Percentiles rank a stretch among this genome's conserved stretches.
phyloP scores from a whole-genome alignment of 53 echinoderm and acorn worm species.

The Hippasteria phrygiana region DNA sequence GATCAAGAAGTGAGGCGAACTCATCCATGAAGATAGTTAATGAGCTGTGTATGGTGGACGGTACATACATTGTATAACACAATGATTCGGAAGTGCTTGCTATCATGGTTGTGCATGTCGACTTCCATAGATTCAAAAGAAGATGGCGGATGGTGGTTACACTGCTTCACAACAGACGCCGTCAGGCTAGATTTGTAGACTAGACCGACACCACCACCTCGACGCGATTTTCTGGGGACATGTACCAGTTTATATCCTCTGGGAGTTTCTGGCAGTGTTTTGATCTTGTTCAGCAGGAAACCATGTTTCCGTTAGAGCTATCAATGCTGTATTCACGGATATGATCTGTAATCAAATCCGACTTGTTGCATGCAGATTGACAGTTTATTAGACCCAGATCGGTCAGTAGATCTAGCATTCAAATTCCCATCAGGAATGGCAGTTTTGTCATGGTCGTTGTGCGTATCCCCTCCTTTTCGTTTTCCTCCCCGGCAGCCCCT shows the following conservation, averaged over 20 bases:
- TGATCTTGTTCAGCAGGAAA: not conserved
- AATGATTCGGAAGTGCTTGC: conserved; percentile 16
- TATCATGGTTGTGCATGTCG: conserved; percentile 16
- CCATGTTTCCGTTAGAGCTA: not conserved
- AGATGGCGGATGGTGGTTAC: not conserved
- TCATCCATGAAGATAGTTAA: conserved; percentile 42
- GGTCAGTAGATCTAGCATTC: too few relatives aligned
- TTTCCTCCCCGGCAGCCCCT: conserved; percentile 14
- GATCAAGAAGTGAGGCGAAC: conserved; percentile 4
- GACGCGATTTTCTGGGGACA: conserved; percentile 9
- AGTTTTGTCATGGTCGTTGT: not conserved
- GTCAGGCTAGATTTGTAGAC: conserved; percentile 28
- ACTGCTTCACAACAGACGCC: conserved; percentile 26
- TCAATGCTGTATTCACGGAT: not conserved
- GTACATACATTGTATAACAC: too few relatives aligned
- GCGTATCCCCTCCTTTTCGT: too few relatives aligned
- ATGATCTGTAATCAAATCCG: not conserved
- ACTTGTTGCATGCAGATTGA: conserved; percentile 59
- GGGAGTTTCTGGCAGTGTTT: not conserved
- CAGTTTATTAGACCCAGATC: conserved; percentile 29
- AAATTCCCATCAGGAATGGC: too few relatives aligned
- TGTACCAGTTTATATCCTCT: not conserved
- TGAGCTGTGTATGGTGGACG: conserved; percentile 15
- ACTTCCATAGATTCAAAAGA: conserved; percentile 21
- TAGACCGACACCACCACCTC: conserved; percentile 32